Evolutionary conservation across 2,113 vertebrate species (phyloP), one percentile per base, ranked within the genome.

Genomic region (Sturnira hondurensis): DNA sequence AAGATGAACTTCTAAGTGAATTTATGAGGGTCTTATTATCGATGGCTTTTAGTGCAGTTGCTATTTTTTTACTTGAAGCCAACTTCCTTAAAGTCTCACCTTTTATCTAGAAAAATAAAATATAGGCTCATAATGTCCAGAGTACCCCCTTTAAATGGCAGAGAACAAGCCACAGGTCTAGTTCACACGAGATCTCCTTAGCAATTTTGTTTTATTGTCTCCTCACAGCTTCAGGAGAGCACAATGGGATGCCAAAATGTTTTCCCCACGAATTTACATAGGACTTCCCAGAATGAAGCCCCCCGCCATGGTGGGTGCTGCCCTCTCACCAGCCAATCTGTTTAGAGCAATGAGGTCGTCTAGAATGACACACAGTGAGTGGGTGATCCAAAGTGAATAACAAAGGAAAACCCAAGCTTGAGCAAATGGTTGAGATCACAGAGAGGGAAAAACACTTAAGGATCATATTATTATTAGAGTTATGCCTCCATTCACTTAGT

Each of bases 101-200:
- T 89, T 91, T 83, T 52, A 87, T 87, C 68, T 81, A 85, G 80
- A 93, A 96, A 95, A 88, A 71, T 65, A 93, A 94, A 83, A 84
- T 81, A 76, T 1, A 56, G 54, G 4, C 36, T 89, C 20, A 47
- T 54, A 71, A 78, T 16, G 1, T 45, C n/a, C n/a, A 33, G 52
- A 36, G 5, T 43, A n/a, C 47, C 36, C 54, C 16, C 80, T 94
- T 74, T 70, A 91, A 76, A 70, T 47, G n/a, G 17, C 38, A 83
- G 52, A 61, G 36, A 86, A 84, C 14, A 31, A 89, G 38, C 9
- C 86, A 70, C 76, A 67, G 12, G 22, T 61, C 45, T 52, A 15
- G 5, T 17, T 70, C 0, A 5, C 6, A 17, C 0, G 24, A 33
- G 36, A 22, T 95, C 80, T 94, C 78, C 78, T 93, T 87, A 7